Evolutionary conservation across 1,140 invertebrate genomes (phyloP), one percentile per base, ranked within the genome.

Genomic region (Heliconius nattereri): DNA sequence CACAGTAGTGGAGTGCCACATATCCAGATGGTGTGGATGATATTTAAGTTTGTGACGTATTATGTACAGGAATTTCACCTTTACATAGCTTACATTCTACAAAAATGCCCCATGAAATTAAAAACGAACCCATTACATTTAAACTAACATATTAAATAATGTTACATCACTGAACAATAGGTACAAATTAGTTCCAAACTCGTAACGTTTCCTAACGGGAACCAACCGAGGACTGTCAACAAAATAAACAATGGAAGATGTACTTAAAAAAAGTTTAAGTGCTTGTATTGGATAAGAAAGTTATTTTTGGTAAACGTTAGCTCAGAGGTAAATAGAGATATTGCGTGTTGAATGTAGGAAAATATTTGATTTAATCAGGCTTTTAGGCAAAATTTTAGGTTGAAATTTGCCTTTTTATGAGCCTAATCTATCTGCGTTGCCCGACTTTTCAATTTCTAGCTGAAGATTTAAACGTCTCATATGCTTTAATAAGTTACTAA

Each of bases 181-280:
- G 32, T 75, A 45, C 60, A 66, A 79, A 80, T 82, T 81, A 60
- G 80, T 84, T 83, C 80, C 81, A 79, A 78, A 75, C 78, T 71
- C 32, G 70, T 75, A 78, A 78, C 71, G 76, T 71, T 81, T 78
- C 78, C 74, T 73, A 76, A 79, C 54, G 16, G 40, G 40, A 16
- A 72, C 78, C 78, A 82, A 81, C 75, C 77, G 84, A 79, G 77
- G 84, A 66, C 40, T 32, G 86, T 89, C 84, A 87, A 84, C 81
- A 84, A 84, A 85, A 79, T 23, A 54, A 85, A 85, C 84, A 88
- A 87, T 85, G 81, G 82, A 82, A 2, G 23, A 16, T 23, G 7
- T 9, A 66, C 16, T 26, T 29, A 66, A 26, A 13, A 66, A 66
- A 66, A 29, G 11, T 66, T 66, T 66, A 29, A 29, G 3, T 60